Base-by-base conservation (phyloP, 2,797 vertebrate genomes). In the Discoglossus pictus region DNA sequence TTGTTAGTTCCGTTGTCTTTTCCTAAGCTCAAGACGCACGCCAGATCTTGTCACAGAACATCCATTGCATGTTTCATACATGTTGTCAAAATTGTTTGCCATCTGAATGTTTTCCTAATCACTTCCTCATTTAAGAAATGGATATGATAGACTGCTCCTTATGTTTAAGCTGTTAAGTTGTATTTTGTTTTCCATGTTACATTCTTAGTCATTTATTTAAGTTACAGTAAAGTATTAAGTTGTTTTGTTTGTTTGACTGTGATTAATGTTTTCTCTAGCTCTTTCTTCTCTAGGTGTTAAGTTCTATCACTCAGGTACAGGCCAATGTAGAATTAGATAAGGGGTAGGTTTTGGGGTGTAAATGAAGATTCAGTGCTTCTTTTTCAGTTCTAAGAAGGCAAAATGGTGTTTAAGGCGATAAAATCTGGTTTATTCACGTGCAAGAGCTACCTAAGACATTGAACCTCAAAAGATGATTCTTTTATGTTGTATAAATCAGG, bases 231-330 rank as follows among this genome's bases (percentile, higher is more conserved):
- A 94, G 93, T 94, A 92, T 90, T 97, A 96, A 96, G 94, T 96
- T 95, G 96, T 88, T 89, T 86, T 95, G 94, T 94, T 91, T 95
- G 92, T 94, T 94, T 93, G 90, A 92, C 89, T 93, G 92, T 96
- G 93, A 98, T 98, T 98, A 97, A 98, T 92, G 81, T 88, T 97
- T 90, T 96, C 88, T 93, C 93, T 94, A 99, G 97, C 96, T 97
- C 91, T 94, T 92, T 93, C 92, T 92, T 96, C 93, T 94, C 92
- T 96, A 99, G 97, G 96, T 94, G 90, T 89, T 90, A 92, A 93
- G 83, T 92, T 92, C 87, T 90, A 93, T 92, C 94, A 97, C 95
- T 97, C 90, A 98, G 97, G 93, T 98, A 97, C 94, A 98, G 95
- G 94, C 94, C 94, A 93, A 87, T 87, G 90, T 81, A 80, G 88